A percentile compares a stretch with the other conserved stretches of the same genome.
These are phyloP conservation scores for Drosophila nr. perissopoda DNA, from an alignment of 2,888 invertebrate genomes.

Conservation along the genomic window DNA sequence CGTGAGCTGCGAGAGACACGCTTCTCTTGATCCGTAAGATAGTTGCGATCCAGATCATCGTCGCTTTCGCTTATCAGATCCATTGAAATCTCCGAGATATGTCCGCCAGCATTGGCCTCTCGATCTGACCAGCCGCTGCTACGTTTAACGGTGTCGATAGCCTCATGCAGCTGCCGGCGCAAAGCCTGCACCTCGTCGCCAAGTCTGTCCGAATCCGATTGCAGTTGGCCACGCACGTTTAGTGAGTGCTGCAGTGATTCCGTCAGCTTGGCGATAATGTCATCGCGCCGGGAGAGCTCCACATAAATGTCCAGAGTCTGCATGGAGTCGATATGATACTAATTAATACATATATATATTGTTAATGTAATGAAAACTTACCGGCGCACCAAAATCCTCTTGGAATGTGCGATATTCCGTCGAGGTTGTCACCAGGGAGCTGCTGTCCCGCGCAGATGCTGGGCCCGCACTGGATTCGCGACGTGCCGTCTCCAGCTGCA, in stretches of 20 bases:
- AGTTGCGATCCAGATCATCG: slow-evolving; percentile 83
- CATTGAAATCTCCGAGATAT: slow-evolving; percentile 85
- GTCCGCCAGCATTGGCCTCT: slow-evolving; percentile 82
- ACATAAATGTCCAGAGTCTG: slow-evolving; percentile 91
- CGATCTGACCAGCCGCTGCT: slow-evolving; percentile 78
- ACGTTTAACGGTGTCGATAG: slow-evolving; percentile 84
- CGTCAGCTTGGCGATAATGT: slow-evolving; percentile 90
- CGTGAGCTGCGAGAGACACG: slow-evolving; percentile 80
- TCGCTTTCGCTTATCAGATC: slow-evolving; percentile 85
- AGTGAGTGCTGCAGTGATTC: slow-evolving; percentile 89
- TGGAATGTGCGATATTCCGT: slow-evolving; percentile 91
- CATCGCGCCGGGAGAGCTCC: slow-evolving; percentile 89
- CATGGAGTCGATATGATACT: slow-evolving; percentile 1
- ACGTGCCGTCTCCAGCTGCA: slow-evolving; percentile 79
- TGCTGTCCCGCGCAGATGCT: slow-evolving; percentile 83
- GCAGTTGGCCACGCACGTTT: slow-evolving; percentile 87
- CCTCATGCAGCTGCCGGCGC: slow-evolving; percentile 85
- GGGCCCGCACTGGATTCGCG: slow-evolving; percentile 74
- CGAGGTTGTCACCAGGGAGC: slow-evolving; percentile 85
- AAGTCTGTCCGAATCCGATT: slow-evolving; percentile 88
- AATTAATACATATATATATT: background rate
- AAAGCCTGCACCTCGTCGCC: slow-evolving; percentile 87
- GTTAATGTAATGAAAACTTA: slow-evolving; percentile 75
- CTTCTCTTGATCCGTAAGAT: slow-evolving; percentile 82
- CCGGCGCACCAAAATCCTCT: slow-evolving; percentile 89